A percentile compares a stretch with the other conserved stretches of the same genome.
Evolutionary conservation across 2,113 vertebrate species (phyloP).

Genomic region (Phylloscopus trochiloides): DNA sequence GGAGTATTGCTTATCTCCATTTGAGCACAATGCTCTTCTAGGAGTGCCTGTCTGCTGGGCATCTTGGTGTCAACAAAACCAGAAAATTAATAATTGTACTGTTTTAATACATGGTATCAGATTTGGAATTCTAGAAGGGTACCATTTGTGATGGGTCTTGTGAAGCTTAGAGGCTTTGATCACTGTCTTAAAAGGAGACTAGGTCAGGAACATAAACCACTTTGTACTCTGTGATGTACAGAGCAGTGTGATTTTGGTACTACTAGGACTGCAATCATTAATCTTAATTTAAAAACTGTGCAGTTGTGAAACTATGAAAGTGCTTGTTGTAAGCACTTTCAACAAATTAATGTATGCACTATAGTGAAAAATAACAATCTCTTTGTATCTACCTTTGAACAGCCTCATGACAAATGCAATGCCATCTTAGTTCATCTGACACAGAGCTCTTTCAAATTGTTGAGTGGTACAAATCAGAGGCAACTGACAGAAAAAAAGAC

Average conservation of each 20-base stretch:
- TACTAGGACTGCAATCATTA: not conserved
- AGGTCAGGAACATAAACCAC: not conserved
- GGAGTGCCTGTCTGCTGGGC: not conserved
- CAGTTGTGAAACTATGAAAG: not conserved
- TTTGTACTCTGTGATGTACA: not conserved
- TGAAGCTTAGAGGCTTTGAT: not conserved
- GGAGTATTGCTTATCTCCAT: not conserved
- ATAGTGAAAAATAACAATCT: not conserved
- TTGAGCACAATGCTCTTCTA: not conserved
- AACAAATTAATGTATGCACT: not conserved
- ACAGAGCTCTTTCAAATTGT: not conserved
- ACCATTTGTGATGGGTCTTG: not conserved
- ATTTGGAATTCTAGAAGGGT: not conserved
- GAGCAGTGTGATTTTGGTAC: not conserved
- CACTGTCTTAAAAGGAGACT: not conserved
- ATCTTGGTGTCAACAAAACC: not conserved
- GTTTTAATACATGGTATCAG: not conserved
- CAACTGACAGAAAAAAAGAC: not conserved
- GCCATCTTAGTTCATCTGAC: not conserved
- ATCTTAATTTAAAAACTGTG: not conserved
- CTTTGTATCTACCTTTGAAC: not conserved
- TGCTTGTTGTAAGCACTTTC: not conserved
- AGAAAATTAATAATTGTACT: not conserved
- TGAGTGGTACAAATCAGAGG: not conserved
- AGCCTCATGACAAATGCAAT: not conserved